These are phyloP conservation scores for Pantherophis alleghaniensis DNA, from an alignment of 2,797 vertebrate genomes.

Conservation along the genomic window DNA sequence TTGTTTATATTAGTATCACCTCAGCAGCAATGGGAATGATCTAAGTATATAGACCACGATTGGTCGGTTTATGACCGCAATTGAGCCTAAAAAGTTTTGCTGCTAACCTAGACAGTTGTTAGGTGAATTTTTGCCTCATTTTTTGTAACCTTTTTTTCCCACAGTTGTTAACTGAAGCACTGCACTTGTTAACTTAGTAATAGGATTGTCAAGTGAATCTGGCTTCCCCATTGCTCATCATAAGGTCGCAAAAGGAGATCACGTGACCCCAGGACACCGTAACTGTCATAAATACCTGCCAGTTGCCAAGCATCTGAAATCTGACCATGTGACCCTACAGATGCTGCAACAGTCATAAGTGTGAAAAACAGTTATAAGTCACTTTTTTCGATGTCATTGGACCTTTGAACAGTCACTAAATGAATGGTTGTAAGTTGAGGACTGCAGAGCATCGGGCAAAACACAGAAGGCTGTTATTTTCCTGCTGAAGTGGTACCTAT, in stretches of 20 bases:
- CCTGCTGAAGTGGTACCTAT: not conserved
- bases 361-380: not conserved
- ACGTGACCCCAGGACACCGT: not conserved
- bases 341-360: not conserved
- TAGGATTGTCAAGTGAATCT: not conserved
- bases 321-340: not conserved
- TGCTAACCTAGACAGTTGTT: not conserved
- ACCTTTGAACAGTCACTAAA: not conserved
- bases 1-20: not conserved
- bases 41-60: not conserved
- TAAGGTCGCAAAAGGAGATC: not conserved
- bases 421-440: not conserved
- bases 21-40: not conserved
- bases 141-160: not conserved
- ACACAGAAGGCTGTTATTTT: not conserved
- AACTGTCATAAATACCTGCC: not conserved
- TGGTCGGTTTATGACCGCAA: not conserved
- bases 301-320: not conserved
- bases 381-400: not conserved
- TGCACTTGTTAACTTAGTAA: too few relatives aligned
- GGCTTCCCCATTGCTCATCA: not conserved
- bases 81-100: not conserved
- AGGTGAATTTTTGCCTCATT: too few relatives aligned
- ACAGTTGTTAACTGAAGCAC: not conserved
- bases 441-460: not conserved